These are phyloP conservation scores for Bambusicola thoracicus DNA, from an alignment of 2,113 vertebrate genomes.

Conservation along the genomic window DNA sequence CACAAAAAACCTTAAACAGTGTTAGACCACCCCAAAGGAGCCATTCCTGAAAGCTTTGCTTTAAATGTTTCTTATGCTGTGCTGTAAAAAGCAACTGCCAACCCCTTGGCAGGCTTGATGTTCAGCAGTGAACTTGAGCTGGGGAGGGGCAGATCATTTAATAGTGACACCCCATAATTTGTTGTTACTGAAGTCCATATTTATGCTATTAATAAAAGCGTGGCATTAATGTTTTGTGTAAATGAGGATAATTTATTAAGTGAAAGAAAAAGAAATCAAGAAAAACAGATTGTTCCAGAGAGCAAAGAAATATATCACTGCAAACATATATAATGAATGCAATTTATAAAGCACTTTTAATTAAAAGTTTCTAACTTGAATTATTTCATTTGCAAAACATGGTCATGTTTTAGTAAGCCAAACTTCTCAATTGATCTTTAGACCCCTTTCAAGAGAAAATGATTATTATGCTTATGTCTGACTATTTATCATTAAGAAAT, in stretches of 20 bases:
- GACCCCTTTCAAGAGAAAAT: conserved; percentile 19
- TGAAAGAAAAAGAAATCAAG: conserved; percentile 48
- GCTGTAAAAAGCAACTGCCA: not conserved
- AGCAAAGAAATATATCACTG: conserved; percentile 69
- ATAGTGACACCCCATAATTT: conserved; percentile 28
- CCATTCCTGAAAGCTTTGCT: not conserved
- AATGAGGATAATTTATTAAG: conserved; percentile 58
- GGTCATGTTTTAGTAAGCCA: not conserved
- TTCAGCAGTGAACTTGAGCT: not conserved
- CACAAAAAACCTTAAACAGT: not conserved
- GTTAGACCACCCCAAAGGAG: not conserved
- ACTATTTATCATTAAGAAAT: conserved; percentile 49
- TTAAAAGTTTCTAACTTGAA: conserved; percentile 52
- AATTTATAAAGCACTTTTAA: conserved; percentile 66
- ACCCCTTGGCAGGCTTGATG: not conserved
- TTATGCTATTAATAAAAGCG: conserved; percentile 64
- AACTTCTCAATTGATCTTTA: conserved; percentile 44
- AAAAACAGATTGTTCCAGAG: conserved; percentile 53
- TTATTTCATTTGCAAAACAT: conserved; percentile 2
- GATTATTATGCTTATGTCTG: not conserved
- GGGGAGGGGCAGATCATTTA: conserved; percentile 40
- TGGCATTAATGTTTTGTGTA: conserved; percentile 48
- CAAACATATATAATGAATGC: conserved; percentile 58
- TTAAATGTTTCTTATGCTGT: not conserved
- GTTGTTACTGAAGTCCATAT: conserved; percentile 47